Conservation (phyloP, 2,888 invertebrate genomes). For the Eupithecia subumbrata region DNA sequence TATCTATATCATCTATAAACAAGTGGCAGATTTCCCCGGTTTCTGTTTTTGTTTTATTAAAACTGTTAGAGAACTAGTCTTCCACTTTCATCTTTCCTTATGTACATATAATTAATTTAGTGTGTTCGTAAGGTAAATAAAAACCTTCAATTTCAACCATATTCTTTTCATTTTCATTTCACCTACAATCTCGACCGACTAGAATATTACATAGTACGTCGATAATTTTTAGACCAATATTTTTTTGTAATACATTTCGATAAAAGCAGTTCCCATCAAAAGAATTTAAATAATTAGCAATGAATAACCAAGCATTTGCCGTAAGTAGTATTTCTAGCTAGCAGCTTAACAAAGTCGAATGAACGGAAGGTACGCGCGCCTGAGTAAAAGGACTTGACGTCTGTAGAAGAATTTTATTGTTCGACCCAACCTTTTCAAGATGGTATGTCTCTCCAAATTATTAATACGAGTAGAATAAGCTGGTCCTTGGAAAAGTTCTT, state of each 20-base stretch:
- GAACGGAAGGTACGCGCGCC: conserved; percentile 41
- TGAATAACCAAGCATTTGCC: neutral
- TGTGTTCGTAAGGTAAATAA: too few species aligned
- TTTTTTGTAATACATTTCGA: too few species aligned
- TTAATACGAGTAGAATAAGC: conserved; percentile 24
- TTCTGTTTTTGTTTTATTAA: neutral
- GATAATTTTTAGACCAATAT: too few species aligned
- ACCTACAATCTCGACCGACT: too few species aligned
- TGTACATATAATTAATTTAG: too few species aligned
- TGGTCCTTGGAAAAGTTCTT: neutral
- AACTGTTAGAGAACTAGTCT: neutral
- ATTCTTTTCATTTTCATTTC: too few species aligned
- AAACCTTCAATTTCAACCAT: too few species aligned
- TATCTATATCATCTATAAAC: too few species aligned
- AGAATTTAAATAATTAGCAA: neutral
- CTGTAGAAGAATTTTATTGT: conserved; percentile 34
- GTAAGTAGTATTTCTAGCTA: conserved; percentile 6
- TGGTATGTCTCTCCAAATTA: conserved; percentile 30
- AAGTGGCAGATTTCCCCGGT: neutral
- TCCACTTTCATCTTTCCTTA: neutral
- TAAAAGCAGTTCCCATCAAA: too few species aligned
- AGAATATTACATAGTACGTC: too few species aligned
- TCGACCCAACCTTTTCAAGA: conserved; percentile 36
- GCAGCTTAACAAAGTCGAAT: conserved; percentile 23
- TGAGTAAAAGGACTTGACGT: conserved; percentile 25